Base-by-base conservation (phyloP, 2,888 invertebrate species). In the Caenorhabditis macrosperma region DNA sequence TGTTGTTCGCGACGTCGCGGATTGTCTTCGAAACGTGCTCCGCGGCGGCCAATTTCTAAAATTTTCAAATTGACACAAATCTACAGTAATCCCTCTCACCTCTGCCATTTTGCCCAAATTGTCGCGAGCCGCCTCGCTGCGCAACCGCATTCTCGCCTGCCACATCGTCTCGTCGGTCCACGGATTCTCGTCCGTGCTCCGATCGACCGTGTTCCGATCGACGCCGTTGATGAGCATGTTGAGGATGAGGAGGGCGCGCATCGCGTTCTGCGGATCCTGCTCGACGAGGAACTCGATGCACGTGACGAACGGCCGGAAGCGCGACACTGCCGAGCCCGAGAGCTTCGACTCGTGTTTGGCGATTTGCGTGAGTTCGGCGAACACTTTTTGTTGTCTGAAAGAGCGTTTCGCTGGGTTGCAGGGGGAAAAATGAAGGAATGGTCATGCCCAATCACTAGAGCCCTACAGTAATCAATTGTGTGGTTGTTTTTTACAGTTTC, bases 111-210 rank as follows among this genome's bases (percentile, higher is more conserved):
- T 63, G 7, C 67, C 72, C 33, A 83, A 46, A 12, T 71, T 64
- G 28, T 85, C 82, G 41, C 54, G 63, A 3, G 66, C 69, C 33
- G 82, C 64, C 61, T 82, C 85, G 41, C 76, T 82, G 22, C 85
- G 33, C 59, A 85, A 46, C n/a, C 77, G 48, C 85, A 85, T 85
- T 55, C 85, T 59, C 54, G 78, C 61, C 64, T 85, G 83, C 82
- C 82, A 80, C 44, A 83, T 77, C 35, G 78, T 77, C 17, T 84
- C 82, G 9, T 84, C 86, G 1, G 78, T 78, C 63, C 83, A 77
- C 20, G 41, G 93, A 77, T 94, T 94, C 89, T 95, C 94, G 81
- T 80, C 75, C 4, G n/a, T n/a, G n/a, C n/a, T n/a, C n/a, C n/a
- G n/a, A n/a, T n/a, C n/a, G n/a, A 48, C 41, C 15, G 57, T 61